phyloP scores from a whole-genome alignment of 2,113 vertebrate species.

The Carassius gibelio region DNA sequence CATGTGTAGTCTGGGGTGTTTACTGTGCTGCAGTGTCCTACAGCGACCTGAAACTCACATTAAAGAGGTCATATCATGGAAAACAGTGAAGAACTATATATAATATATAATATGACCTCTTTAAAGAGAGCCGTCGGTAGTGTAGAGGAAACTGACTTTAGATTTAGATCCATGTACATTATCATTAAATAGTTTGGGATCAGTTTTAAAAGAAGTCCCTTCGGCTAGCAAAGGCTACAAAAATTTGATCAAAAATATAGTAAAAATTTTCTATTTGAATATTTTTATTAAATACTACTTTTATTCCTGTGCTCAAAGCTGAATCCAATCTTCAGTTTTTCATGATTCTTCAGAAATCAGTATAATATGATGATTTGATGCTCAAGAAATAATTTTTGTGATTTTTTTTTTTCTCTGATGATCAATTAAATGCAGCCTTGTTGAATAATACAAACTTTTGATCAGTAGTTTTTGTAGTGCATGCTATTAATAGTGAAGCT shows the following conservation, averaged over 20 bases:
- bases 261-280: not conserved
- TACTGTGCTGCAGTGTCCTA: not conserved
- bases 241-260: not conserved
- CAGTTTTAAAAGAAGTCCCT: not conserved
- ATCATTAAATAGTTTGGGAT: not conserved
- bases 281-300: not conserved
- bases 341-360: not conserved
- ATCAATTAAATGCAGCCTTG: not conserved
- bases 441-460: not conserved
- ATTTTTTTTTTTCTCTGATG: no score
- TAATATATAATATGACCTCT: not conserved
- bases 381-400: not conserved
- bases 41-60: not conserved
- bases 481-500: not conserved
- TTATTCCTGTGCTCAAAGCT: not conserved
- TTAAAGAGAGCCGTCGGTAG: not conserved
- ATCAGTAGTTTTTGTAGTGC: not conserved
- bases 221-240: not conserved
- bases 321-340: not conserved
- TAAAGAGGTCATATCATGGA: conserved; percentile 24
- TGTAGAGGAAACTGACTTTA: not conserved
- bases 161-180: not conserved
- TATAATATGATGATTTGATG: not conserved
- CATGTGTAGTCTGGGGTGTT: not conserved
- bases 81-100: not conserved